Evolutionary conservation across 2,888 invertebrate genomes (phyloP).

Genomic region (Panopea generosa): DNA sequence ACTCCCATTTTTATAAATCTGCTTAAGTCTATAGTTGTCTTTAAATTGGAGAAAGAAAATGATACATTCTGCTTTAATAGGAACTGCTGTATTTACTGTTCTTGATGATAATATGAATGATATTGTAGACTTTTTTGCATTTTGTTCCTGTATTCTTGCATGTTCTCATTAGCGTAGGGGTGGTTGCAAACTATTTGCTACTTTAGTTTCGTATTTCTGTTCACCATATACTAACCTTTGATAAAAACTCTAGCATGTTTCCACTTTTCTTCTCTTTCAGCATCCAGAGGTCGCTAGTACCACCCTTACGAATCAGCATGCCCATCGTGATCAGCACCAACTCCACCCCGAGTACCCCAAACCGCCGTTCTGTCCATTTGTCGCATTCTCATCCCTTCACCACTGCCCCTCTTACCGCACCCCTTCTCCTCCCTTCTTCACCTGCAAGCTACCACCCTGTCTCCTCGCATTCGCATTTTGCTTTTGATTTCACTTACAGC

Average conservation of each 20-base stretch:
- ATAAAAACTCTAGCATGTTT: slow-evolving; percentile 2
- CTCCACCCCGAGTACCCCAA: slow-evolving; percentile 25
- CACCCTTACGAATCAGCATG: slow-evolving; percentile 55
- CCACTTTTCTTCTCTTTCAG: slow-evolving; percentile 51
- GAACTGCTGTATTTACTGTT: no score
- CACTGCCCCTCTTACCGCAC: slow-evolving; percentile 32
- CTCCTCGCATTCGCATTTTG: slow-evolving; percentile 70
- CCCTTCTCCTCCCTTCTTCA: slow-evolving; percentile 28
- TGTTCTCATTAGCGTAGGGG: no score
- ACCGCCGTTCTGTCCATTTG: slow-evolving; percentile 26
- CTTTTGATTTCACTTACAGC: slow-evolving; percentile 81
- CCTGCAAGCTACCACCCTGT: slow-evolving; percentile 54
- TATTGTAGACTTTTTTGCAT: no score
- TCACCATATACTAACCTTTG: background rate
- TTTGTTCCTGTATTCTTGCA: no score
- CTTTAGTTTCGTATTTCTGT: background rate
- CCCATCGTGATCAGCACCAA: slow-evolving; percentile 49
- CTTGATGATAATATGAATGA: no score
- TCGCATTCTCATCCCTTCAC: slow-evolving; percentile 43
- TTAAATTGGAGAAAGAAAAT: no score
- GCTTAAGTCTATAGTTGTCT: no score
- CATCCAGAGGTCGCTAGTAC: slow-evolving; percentile 35
- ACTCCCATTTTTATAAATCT: no score
- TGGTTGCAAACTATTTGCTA: background rate
- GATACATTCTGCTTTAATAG: no score